Evolutionary conservation across 2,797 vertebrate species (phyloP).

Genomic region (Anguilla obscura): DNA sequence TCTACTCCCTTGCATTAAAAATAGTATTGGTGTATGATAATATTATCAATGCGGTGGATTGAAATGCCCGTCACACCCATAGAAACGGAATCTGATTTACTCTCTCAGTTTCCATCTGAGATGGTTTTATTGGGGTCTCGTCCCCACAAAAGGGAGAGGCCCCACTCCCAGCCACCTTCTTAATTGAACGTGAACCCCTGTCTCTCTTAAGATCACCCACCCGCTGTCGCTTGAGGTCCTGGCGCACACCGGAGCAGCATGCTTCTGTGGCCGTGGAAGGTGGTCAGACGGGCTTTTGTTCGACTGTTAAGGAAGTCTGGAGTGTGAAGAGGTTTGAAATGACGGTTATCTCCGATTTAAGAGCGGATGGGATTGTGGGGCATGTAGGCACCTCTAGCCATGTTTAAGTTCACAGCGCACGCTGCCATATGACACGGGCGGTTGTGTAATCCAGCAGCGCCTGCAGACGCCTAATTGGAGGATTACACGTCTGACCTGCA

Average conservation of each 20-base stretch:
- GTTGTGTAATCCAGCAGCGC: background rate
- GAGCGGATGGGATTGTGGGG: background rate
- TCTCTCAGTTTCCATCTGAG: background rate
- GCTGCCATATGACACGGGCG: background rate
- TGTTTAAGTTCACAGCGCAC: background rate
- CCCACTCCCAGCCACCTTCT: background rate
- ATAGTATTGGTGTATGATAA: background rate
- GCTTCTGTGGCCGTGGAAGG: background rate
- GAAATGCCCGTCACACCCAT: background rate
- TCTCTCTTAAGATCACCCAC: background rate
- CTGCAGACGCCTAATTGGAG: background rate
- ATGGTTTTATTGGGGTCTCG: background rate
- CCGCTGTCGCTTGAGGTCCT: background rate
- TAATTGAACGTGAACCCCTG: background rate
- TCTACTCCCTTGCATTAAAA: background rate
- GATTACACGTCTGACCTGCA: background rate
- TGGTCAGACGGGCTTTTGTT: background rate
- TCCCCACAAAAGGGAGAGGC: no score
- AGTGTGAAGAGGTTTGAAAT: background rate
- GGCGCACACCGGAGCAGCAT: background rate
- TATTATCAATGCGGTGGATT: background rate
- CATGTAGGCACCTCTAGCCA: background rate
- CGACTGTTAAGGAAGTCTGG: background rate
- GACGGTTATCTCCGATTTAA: conserved; percentile 9
- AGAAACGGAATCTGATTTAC: background rate